A percentile compares a stretch with the other conserved stretches of the same genome.
phyloP scores from a whole-genome alignment of 2,888 invertebrate genomes.

The Lasiommata megera region DNA sequence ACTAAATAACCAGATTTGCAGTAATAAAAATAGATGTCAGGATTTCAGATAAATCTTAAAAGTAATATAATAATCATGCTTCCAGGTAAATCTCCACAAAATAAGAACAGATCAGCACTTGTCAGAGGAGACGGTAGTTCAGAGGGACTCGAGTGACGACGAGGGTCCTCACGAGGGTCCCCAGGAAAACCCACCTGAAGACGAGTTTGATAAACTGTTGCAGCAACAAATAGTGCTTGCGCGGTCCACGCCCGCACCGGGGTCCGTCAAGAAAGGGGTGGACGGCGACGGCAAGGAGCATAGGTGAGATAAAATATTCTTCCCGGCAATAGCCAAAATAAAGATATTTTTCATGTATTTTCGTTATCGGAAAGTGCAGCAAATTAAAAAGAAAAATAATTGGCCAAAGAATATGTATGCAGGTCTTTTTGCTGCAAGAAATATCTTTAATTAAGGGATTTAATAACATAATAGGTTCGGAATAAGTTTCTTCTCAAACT shows the following conservation, averaged over 20 bases:
- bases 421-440: no score
- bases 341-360: no score
- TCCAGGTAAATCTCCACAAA: constrained; percentile 84
- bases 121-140: constrained; percentile 65
- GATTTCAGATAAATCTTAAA: no score
- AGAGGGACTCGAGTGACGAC: constrained; percentile 72
- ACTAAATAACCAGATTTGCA: no score
- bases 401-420: no score
- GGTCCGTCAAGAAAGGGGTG: constrained; percentile 45
- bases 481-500: no score
- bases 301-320: constrained; percentile 40
- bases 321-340: no score
- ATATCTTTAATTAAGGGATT: no score
- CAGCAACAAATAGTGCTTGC: constrained; percentile 84
- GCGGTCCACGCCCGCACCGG: constrained; percentile 60
- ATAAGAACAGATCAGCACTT: constrained; percentile 83
- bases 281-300: constrained; percentile 42
- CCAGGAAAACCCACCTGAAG: constrained; percentile 63
- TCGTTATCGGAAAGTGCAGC: no score
- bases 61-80: constrained; percentile 25
- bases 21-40: no score
- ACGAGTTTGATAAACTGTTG: constrained; percentile 84
- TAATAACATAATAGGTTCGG: no score
- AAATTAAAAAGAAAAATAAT: no score
- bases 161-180: constrained; percentile 41